Conservation (phyloP, 2,113 vertebrate genomes). For the Eupsittula cactorum region DNA sequence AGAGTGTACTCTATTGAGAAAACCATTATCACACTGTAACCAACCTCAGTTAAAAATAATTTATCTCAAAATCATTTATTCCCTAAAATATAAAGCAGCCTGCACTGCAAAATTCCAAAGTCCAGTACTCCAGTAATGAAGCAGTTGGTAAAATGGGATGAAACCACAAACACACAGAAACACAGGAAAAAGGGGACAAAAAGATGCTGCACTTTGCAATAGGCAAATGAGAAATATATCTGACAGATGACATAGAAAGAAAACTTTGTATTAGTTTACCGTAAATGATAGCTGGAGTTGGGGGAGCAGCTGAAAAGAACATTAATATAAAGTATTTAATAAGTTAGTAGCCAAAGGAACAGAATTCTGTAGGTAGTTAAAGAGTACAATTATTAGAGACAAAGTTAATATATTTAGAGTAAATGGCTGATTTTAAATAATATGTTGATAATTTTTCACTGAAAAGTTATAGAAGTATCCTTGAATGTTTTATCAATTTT, state of each 20-base stretch:
- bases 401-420: slow-evolving; percentile 9
- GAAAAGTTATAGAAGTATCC: not conserved
- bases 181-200: not conserved
- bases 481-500: not conserved
- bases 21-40: not conserved
- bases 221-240: slow-evolving; percentile 47
- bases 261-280: slow-evolving; percentile 86
- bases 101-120: not conserved
- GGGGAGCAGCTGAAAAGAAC: slow-evolving; percentile 89
- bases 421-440: not conserved
- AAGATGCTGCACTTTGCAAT: not conserved
- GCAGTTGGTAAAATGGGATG: slow-evolving; percentile 33
- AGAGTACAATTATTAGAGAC: slow-evolving; percentile 15
- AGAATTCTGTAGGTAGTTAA: slow-evolving; percentile 54
- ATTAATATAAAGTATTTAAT: slow-evolving; percentile 85
- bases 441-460: not conserved
- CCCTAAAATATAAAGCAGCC: not conserved
- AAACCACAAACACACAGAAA: not conserved
- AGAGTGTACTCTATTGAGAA: not conserved
- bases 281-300: slow-evolving; percentile 88
- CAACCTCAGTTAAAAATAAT: not conserved
- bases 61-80: not conserved
- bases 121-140: not conserved
- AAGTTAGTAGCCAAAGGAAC: slow-evolving; percentile 75
- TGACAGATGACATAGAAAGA: slow-evolving; percentile 64